phyloP scores from a whole-genome alignment of 2,113 vertebrate species.

The Pomatostomus ruficeps region DNA sequence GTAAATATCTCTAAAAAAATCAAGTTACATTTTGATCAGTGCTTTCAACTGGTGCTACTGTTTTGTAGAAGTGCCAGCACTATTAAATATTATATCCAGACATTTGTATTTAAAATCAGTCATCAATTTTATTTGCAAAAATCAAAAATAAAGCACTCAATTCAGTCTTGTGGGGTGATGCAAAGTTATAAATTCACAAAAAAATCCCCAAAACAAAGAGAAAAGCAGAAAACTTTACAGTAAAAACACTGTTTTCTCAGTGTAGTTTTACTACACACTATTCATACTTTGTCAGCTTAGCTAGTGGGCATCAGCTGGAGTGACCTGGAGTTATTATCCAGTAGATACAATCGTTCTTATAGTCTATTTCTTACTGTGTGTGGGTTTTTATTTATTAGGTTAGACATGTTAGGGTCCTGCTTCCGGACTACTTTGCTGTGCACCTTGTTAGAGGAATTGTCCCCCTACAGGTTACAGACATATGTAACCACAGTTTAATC shows the following conservation, averaged over 20 bases:
- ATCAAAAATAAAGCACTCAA: not conserved
- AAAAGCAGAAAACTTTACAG: not conserved
- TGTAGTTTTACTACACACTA: not conserved
- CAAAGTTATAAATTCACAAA: not conserved
- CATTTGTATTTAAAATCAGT: not conserved
- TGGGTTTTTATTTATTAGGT: not conserved
- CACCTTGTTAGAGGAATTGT: accelerated
- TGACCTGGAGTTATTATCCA: not conserved
- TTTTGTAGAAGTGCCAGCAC: not conserved
- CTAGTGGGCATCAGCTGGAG: not conserved
- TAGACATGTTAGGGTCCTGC: not conserved
- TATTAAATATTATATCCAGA: not conserved
- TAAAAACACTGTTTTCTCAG: not conserved
- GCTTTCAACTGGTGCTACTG: not conserved
- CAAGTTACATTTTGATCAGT: not conserved
- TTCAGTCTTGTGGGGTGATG: not conserved
- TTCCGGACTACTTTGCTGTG: not conserved
- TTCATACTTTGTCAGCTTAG: not conserved
- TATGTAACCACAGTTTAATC: not conserved
- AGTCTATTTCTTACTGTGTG: not conserved
- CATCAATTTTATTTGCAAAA: not conserved
- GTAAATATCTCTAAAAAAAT: conserved; percentile 3
- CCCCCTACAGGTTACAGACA: not conserved
- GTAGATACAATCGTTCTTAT: not conserved
- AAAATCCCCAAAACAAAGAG: not conserved